These are phyloP conservation scores for Drosophila sordidapex DNA, from an alignment of 2,888 invertebrate species.

Conservation along the genomic window DNA sequence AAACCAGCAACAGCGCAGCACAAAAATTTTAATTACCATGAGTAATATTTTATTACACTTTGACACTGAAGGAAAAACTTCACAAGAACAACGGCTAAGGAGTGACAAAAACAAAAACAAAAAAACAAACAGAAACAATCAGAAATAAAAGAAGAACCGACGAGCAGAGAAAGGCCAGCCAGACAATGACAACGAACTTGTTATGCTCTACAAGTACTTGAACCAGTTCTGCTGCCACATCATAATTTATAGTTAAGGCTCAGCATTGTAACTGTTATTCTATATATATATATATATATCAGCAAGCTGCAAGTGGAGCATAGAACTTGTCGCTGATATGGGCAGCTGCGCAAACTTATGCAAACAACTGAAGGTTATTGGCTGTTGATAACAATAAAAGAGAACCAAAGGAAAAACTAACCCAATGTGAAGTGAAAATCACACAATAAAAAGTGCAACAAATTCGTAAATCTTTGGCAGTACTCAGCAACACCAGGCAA, in stretches of 20 bases:
- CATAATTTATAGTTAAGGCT: too few relatives aligned
- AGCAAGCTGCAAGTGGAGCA: background rate
- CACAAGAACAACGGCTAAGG: constrained; percentile 53
- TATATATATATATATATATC: background rate
- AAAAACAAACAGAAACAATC: constrained; percentile 4
- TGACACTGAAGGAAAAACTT: constrained; percentile 78
- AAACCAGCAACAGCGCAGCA: constrained; percentile 37
- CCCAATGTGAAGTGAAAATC: constrained; percentile 30
- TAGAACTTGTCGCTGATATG: background rate
- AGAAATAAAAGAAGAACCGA: constrained; percentile 15
- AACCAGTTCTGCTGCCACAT: background rate
- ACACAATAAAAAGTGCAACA: constrained; percentile 66
- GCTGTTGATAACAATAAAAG: background rate
- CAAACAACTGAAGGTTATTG: background rate
- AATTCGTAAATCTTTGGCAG: constrained; percentile 58
- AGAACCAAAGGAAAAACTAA: background rate
- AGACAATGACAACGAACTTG: constrained; percentile 17
- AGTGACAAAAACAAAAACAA: constrained; percentile 10
- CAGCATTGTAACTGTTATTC: background rate
- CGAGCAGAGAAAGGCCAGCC: constrained; percentile 6
- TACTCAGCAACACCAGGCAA: constrained; percentile 6
- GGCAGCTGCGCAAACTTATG: background rate
- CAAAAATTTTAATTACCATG: constrained; percentile 78
- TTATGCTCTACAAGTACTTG: constrained; percentile 30
- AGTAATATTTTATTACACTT: constrained; percentile 80